These are phyloP conservation scores for Apomyelois bistriatella DNA, from an alignment of 2,888 invertebrate species.

Conservation along the genomic window DNA sequence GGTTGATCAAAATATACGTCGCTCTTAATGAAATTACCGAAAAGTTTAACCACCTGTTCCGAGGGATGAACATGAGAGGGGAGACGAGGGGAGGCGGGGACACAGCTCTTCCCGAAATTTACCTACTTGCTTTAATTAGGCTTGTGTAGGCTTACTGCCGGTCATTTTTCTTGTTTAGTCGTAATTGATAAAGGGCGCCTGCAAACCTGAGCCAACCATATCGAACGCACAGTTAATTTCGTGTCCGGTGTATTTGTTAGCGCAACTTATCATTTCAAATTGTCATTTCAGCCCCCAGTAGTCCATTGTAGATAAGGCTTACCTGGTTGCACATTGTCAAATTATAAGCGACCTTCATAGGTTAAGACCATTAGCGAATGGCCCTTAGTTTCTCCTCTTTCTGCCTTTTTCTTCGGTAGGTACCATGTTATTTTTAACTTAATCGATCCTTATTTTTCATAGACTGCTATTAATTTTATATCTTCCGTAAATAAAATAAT, in stretches of 20 bases:
- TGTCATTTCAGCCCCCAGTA: not conserved
- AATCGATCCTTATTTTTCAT: too few relatives aligned
- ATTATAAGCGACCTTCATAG: too few relatives aligned
- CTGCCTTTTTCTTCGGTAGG: too few relatives aligned
- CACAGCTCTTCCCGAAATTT: slow-evolving; percentile 59
- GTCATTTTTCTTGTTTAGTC: slow-evolving; percentile 77
- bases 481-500: too few relatives aligned
- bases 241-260: not conserved
- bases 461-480: too few relatives aligned
- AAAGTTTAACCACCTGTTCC: slow-evolving; percentile 69
- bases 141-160: slow-evolving; percentile 66
- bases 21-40: slow-evolving; percentile 60
- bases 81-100: slow-evolving; percentile 34
- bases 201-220: slow-evolving; percentile 41
- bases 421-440: too few relatives aligned
- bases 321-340: too few relatives aligned
- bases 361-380: too few relatives aligned
- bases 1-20: slow-evolving; percentile 63
- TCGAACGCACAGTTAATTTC: slow-evolving; percentile 36
- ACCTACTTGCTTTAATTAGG: slow-evolving; percentile 76
- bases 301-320: too few relatives aligned
- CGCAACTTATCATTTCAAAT: slow-evolving; percentile 1
- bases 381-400: too few relatives aligned
- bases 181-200: slow-evolving; percentile 73
- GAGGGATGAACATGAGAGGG: slow-evolving; percentile 32